Conservation (phyloP, 2,888 invertebrate genomes). For the Pyrocoelia pectoralis region DNA sequence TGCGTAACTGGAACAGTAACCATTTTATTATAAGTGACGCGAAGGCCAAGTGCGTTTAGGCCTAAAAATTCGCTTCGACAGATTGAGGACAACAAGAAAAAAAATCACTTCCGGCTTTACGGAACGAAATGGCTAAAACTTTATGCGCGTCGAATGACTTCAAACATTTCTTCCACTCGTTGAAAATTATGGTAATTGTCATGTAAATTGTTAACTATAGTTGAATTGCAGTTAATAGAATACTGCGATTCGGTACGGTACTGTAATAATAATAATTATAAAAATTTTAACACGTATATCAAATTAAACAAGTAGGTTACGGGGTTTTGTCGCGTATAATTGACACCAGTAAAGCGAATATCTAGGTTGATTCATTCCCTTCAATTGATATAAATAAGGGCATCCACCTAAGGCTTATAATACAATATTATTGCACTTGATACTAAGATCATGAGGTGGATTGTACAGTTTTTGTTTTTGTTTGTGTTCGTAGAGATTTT, state of each 20-base stretch:
- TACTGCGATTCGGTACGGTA: not conserved
- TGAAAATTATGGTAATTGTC: not conserved
- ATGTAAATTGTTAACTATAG: not conserved
- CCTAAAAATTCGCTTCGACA: not conserved
- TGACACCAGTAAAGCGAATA: conserved; percentile 20
- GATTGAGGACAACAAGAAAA: not conserved
- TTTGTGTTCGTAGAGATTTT: conserved; percentile 19
- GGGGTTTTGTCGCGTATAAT: conserved; percentile 32
- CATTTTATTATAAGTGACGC: not conserved
- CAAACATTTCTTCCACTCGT: not conserved
- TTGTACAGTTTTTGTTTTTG: conserved; percentile 22
- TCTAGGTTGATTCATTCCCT: conserved; percentile 36
- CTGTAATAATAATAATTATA: not conserved
- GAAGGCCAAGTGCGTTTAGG: not conserved
- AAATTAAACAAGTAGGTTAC: conserved; percentile 34
- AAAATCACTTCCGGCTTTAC: not conserved
- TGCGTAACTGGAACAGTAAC: not conserved
- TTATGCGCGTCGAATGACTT: not conserved
- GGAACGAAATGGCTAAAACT: not conserved
- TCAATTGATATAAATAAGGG: conserved; percentile 37
- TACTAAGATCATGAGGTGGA: conserved; percentile 26
- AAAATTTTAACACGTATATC: conserved; percentile 27
- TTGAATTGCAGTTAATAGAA: conserved; percentile 6
- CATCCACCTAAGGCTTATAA: conserved; percentile 30
- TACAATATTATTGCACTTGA: conserved; percentile 13